Evolutionary conservation across 2,888 invertebrate species (phyloP).

Genomic region (Eupithecia vulgata): DNA sequence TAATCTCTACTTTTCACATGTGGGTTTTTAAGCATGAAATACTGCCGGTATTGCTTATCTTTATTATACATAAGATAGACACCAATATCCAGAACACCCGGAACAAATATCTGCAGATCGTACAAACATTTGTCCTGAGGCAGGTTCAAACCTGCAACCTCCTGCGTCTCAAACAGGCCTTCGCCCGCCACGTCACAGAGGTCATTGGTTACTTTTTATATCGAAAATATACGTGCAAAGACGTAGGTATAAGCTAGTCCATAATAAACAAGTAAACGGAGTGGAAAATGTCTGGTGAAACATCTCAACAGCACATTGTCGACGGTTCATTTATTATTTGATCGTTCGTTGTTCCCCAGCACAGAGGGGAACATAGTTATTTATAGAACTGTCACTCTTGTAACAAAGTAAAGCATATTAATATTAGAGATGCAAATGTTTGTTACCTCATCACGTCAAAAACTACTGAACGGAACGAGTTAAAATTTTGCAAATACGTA

Average conservation of each 20-base stretch:
- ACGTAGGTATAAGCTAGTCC: not conserved
- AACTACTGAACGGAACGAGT: not conserved
- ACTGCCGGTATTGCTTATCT: not conserved
- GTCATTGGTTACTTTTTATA: too few species aligned
- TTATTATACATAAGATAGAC: too few species aligned
- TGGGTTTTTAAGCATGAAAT: not conserved
- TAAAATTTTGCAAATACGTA: not conserved
- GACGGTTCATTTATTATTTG: constrained; percentile 44
- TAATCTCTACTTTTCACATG: not conserved
- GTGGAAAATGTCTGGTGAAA: constrained; percentile 23
- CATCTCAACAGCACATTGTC: constrained; percentile 31
- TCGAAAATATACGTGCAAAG: not conserved
- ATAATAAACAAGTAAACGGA: constrained; percentile 26
- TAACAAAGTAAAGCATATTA: not conserved
- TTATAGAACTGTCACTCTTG: not conserved
- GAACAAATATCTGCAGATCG: too few species aligned
- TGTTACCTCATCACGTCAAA: not conserved
- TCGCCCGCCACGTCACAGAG: too few species aligned
- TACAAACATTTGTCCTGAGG: too few species aligned
- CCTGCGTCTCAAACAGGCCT: too few species aligned
- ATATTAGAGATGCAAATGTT: too few species aligned
- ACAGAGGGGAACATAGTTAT: not conserved
- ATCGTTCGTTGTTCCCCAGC: constrained; percentile 38
- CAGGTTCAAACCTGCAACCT: too few species aligned
- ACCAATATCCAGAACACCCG: too few species aligned